Percentiles rank a stretch among this genome's conserved stretches.
Conservation (phyloP, 2,888 invertebrate genomes). For the Chalcosyrphus nemorum region DNA sequence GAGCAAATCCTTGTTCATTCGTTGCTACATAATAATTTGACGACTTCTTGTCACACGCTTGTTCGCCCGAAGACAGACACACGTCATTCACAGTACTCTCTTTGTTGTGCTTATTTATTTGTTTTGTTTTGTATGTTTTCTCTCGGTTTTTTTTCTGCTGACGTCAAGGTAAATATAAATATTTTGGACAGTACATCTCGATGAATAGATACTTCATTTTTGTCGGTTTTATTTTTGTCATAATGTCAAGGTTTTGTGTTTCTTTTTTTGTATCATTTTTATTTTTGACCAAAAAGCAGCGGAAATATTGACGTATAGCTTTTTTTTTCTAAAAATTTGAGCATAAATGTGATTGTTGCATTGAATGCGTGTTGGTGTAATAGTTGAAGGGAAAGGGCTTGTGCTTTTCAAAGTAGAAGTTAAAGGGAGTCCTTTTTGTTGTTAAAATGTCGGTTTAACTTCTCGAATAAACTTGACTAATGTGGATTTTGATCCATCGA, state of each 20-base stretch:
- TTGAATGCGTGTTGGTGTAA: no score
- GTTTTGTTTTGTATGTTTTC: neutral
- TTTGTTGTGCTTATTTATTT: neutral
- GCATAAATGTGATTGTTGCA: no score
- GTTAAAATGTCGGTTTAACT: no score
- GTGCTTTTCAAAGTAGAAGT: no score
- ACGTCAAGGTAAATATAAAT: slow-evolving; percentile 46
- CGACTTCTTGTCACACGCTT: slow-evolving; percentile 2
- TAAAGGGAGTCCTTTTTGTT: no score
- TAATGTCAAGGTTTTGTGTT: slow-evolving; percentile 58
- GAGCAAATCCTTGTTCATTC: neutral
- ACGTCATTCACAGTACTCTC: slow-evolving; percentile 23
- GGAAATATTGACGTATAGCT: neutral
- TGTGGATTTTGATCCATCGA: no score
- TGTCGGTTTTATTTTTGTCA: slow-evolving; percentile 32
- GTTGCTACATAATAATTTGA: neutral
- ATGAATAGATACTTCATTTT: neutral
- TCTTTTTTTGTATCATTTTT: slow-evolving; percentile 5
- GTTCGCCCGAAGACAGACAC: slow-evolving; percentile 13
- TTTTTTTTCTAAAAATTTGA: no score
- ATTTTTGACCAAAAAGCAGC: neutral
- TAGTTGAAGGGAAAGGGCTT: no score
- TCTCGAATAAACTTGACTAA: no score
- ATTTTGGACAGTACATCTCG: slow-evolving; percentile 16
- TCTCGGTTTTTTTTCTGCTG: slow-evolving; percentile 1